Percentiles rank a stretch among this genome's conserved stretches.
Conservation (phyloP, 2,113 vertebrate genomes). For the Odocoileus hemionus region DNA sequence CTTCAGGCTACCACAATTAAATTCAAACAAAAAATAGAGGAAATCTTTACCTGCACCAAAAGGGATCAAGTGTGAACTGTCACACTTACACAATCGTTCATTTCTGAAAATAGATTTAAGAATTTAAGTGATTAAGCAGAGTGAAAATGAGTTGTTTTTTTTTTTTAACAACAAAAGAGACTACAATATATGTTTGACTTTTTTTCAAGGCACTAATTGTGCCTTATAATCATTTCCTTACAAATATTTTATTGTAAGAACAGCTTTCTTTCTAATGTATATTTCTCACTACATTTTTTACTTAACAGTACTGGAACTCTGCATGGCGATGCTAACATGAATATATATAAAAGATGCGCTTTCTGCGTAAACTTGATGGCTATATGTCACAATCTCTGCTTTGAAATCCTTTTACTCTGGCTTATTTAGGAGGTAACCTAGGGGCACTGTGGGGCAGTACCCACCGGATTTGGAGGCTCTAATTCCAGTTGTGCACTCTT, state of each 20-base stretch:
- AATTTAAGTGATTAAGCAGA: slow-evolving; percentile 2
- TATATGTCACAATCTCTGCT: background rate
- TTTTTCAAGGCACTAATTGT: background rate
- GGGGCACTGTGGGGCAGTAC: background rate
- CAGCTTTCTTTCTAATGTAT: background rate
- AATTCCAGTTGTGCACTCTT: background rate
- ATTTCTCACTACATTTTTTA: background rate
- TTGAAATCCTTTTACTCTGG: background rate
- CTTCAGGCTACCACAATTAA: background rate
- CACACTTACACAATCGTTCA: background rate
- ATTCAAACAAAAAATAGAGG: slow-evolving; percentile 41
- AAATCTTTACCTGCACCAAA: background rate
- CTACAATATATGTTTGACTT: background rate
- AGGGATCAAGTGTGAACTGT: background rate
- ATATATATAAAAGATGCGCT: background rate
- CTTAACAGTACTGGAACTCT: background rate
- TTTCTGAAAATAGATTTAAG: background rate
- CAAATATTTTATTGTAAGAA: background rate
- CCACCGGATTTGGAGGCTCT: background rate
- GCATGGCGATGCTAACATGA: background rate
- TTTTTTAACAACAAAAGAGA: background rate
- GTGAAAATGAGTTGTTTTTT: background rate
- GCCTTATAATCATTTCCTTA: background rate
- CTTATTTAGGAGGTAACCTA: background rate
- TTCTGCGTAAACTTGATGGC: background rate